Conservation (phyloP, 2,888 invertebrate genomes). For the Anorthoa munda region DNA sequence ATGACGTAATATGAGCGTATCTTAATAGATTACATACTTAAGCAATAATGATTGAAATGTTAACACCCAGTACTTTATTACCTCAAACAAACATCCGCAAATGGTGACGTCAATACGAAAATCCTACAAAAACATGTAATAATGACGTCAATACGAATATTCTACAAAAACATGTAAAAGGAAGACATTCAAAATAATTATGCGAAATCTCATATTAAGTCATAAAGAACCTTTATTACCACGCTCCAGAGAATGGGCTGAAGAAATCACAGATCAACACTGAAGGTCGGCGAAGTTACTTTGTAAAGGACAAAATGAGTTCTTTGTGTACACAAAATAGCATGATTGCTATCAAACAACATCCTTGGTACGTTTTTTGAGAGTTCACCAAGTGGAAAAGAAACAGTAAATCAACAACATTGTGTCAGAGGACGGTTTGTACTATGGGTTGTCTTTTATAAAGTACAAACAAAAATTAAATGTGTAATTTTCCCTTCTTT, state of each 20-base stretch:
- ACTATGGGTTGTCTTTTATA: constrained; percentile 11
- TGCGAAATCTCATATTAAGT: constrained; percentile 30
- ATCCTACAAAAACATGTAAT: background rate
- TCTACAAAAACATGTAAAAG: background rate
- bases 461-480: constrained; percentile 40
- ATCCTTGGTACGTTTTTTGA: constrained; percentile 65
- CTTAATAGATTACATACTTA: background rate
- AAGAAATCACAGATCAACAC: constrained; percentile 61
- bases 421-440: background rate
- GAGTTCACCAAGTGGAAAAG: constrained; percentile 49
- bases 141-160: background rate
- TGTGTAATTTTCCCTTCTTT: constrained; percentile 51
- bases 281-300: constrained; percentile 55
- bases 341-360: constrained; percentile 69
- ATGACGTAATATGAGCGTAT: too few species aligned
- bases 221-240: constrained; percentile 48
- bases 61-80: background rate
- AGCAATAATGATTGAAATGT: background rate
- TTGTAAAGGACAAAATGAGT: constrained; percentile 67
- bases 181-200: constrained; percentile 37
- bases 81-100: background rate
- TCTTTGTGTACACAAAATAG: constrained; percentile 69
- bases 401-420: constrained; percentile 62
- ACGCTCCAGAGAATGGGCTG: constrained; percentile 43
- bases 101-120: background rate